These are phyloP conservation scores for Sinelater perroti DNA, from an alignment of 2,888 invertebrate genomes.

Conservation along the genomic window DNA sequence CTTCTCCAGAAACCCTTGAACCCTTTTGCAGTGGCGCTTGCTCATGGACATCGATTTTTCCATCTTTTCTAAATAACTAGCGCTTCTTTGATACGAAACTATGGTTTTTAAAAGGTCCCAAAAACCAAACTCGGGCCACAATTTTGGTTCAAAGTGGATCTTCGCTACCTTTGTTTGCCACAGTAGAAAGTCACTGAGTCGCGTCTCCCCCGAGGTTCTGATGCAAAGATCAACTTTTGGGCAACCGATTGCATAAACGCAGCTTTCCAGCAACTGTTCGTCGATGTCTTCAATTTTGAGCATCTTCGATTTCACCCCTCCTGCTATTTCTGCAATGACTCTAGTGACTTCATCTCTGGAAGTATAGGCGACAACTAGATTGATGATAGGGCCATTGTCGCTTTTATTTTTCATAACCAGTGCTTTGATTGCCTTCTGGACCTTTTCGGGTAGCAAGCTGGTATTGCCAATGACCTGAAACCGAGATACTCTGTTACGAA, in stretches of 20 bases:
- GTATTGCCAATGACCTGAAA: slow-evolving; percentile 90
- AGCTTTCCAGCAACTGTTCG: slow-evolving; percentile 77
- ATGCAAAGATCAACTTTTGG: slow-evolving; percentile 87
- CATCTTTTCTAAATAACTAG: no score
- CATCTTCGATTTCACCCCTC: slow-evolving; percentile 72
- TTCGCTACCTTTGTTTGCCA: slow-evolving; percentile 90
- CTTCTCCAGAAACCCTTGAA: no score
- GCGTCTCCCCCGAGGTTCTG: slow-evolving; percentile 93
- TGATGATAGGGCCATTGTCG: slow-evolving; percentile 78
- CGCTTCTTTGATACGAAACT: slow-evolving; percentile 87
- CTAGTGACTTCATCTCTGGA: slow-evolving; percentile 85
- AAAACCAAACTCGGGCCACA: slow-evolving; percentile 96
- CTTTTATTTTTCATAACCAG: slow-evolving; percentile 80
- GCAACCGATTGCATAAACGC: slow-evolving; percentile 79
- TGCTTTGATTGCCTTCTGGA: slow-evolving; percentile 78
- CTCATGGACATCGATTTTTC: no score
- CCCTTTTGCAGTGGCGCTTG: no score
- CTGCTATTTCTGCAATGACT: slow-evolving; percentile 73
- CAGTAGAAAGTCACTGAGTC: slow-evolving; percentile 75
- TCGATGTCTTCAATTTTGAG: slow-evolving; percentile 77
- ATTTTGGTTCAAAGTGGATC: slow-evolving; percentile 84
- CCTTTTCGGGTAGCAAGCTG: slow-evolving; percentile 78
- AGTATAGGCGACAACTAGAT: slow-evolving; percentile 86
- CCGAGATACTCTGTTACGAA: slow-evolving; percentile 71
- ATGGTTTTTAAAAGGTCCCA: slow-evolving; percentile 91